phyloP scores from a whole-genome alignment of 1,140 invertebrate genomes.

The Trichomalopsis sarcophagae region DNA sequence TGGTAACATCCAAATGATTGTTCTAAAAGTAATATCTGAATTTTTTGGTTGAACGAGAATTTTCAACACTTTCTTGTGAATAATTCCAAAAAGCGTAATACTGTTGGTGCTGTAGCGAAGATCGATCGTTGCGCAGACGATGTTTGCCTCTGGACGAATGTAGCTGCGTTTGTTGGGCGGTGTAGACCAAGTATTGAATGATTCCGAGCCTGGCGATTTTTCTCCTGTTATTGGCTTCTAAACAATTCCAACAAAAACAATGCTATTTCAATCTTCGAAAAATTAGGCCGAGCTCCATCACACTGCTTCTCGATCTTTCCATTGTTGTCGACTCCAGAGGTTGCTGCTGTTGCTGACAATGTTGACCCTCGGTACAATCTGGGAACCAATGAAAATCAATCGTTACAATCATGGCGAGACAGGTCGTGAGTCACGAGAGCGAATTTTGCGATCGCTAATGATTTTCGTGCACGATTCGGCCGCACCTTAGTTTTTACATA shows the following conservation, averaged over 20 bases:
- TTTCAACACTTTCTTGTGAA: too few species aligned
- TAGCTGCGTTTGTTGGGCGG: neutral
- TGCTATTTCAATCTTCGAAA: neutral
- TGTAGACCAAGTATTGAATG: neutral
- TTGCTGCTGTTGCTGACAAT: neutral
- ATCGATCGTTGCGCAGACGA: neutral
- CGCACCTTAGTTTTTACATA: neutral
- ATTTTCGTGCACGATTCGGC: neutral
- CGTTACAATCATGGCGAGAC: neutral
- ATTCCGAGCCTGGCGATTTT: neutral
- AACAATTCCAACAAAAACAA: neutral
- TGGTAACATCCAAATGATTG: neutral
- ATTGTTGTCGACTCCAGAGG: neutral
- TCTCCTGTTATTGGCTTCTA: neutral
- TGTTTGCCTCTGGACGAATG: neutral
- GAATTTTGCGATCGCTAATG: neutral
- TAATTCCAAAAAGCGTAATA: neutral
- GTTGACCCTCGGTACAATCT: neutral
- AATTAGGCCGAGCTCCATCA: neutral
- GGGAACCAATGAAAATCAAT: neutral
- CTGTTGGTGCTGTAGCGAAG: neutral
- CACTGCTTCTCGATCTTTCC: neutral
- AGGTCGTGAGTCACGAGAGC: neutral
- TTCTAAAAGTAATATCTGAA: neutral
- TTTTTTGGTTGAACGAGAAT: too few species aligned